Percentiles rank a stretch among this genome's conserved stretches.
phyloP scores from a whole-genome alignment of 2,888 invertebrate species.

The Diadegma fenestrale region DNA sequence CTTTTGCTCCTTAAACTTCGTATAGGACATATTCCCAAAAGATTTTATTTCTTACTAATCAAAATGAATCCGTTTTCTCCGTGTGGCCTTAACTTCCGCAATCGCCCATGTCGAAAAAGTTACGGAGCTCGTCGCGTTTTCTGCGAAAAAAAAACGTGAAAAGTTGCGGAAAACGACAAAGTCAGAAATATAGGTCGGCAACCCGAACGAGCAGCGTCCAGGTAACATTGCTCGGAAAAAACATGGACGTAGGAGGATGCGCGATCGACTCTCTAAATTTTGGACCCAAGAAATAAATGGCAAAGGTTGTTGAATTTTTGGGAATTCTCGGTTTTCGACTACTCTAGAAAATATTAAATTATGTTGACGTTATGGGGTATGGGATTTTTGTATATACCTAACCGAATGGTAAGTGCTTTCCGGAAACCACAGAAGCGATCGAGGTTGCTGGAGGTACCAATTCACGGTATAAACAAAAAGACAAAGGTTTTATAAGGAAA shows the following conservation, averaged over 20 bases:
- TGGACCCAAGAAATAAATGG: constrained; percentile 21
- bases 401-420: constrained; percentile 18
- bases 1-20: no score
- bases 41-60: no score
- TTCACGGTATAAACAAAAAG: constrained; percentile 10
- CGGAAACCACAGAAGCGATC: constrained; percentile 27
- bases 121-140: not conserved
- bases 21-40: no score
- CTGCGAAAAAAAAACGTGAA: not conserved
- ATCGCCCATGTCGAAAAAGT: not conserved
- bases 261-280: constrained; percentile 22
- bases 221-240: constrained; percentile 22
- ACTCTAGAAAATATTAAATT: constrained; percentile 48
- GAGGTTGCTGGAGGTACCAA: constrained; percentile 17
- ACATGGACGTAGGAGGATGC: constrained; percentile 15
- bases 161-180: not conserved
- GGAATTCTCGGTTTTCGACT: constrained; percentile 36
- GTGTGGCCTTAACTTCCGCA: not conserved
- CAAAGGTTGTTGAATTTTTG: not conserved
- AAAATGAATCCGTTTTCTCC: no score
- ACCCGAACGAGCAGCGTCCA: constrained; percentile 12
- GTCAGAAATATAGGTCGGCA: not conserved
- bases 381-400: constrained; percentile 2
- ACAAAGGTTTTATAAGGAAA: constrained; percentile 16
- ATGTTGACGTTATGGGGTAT: constrained; percentile 27